Conservation (phyloP, 2,888 invertebrate genomes). For the Hydrotaea diabolus region DNA sequence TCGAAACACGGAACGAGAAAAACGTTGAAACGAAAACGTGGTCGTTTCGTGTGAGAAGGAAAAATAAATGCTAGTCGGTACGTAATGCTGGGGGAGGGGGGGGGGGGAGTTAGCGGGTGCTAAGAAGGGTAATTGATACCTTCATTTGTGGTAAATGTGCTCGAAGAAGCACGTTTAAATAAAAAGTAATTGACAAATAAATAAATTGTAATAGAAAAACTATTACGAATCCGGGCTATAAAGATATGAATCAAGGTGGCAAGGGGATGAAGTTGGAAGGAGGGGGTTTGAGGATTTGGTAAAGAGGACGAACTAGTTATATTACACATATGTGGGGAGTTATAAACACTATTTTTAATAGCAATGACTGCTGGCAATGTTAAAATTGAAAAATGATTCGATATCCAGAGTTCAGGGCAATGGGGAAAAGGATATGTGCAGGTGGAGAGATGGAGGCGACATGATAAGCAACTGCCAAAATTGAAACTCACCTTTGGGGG, state of each 20-base stretch:
- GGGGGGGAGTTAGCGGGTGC: too few relatives aligned
- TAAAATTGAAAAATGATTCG: not conserved
- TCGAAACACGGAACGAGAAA: not conserved
- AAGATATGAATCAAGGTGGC: not conserved
- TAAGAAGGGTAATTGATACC: not conserved
- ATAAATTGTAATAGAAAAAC: slow-evolving; percentile 59
- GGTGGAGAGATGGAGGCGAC: not conserved
- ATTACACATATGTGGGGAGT: not conserved
- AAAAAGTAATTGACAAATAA: slow-evolving; percentile 61
- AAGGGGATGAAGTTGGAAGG: not conserved
- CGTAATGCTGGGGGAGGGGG: too few relatives aligned
- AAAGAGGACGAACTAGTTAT: not conserved
- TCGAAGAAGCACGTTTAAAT: slow-evolving; percentile 36
- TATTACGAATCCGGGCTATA: slow-evolving; percentile 31
- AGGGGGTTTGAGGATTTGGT: not conserved
- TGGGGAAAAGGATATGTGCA: not conserved
- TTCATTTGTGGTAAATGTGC: not conserved
- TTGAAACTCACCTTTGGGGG: not conserved
- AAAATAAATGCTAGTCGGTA: not conserved
- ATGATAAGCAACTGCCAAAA: not conserved
- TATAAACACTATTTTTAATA: not conserved
- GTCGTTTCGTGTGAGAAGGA: not conserved
- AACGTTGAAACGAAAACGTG: not conserved
- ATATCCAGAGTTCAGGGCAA: not conserved
- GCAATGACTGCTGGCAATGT: slow-evolving; percentile 33